A percentile compares a stretch with the other conserved stretches of the same genome.
phyloP scores from a whole-genome alignment of 1,140 invertebrate genomes.

The Drosophila sp. region DNA sequence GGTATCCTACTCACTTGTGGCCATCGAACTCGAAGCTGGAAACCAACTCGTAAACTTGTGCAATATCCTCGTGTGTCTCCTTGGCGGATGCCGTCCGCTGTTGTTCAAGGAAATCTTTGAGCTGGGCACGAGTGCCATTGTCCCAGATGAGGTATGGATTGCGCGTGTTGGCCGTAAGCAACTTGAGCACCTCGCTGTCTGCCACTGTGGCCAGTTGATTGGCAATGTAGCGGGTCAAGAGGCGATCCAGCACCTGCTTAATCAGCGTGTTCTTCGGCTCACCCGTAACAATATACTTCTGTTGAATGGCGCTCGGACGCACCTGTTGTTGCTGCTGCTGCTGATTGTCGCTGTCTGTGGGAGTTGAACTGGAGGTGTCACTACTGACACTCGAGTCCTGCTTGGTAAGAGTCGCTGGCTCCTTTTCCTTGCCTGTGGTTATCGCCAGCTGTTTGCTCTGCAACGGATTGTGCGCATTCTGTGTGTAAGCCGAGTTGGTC shows the following conservation, averaged over 20 bases:
- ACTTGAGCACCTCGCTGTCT: slow-evolving; percentile 89
- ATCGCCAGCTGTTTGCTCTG: slow-evolving; percentile 80
- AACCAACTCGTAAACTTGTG: slow-evolving; percentile 86
- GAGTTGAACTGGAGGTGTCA: slow-evolving; percentile 62
- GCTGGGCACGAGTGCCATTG: slow-evolving; percentile 96
- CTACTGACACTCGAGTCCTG: slow-evolving; percentile 64
- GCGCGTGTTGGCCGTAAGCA: slow-evolving; percentile 96
- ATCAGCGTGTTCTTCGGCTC: slow-evolving; percentile 77
- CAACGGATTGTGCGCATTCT: slow-evolving; percentile 82
- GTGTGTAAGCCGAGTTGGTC: slow-evolving; percentile 71
- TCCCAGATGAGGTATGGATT: slow-evolving; percentile 99
- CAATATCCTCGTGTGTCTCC: slow-evolving; percentile 83
- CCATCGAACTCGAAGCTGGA: slow-evolving; percentile 80
- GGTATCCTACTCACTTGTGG: slow-evolving; percentile 64
- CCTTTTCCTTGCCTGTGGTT: slow-evolving; percentile 53
- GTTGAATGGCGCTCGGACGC: slow-evolving; percentile 51
- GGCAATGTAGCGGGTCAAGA: slow-evolving; percentile 96
- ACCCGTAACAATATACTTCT: slow-evolving; percentile 74
- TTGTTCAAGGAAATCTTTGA: slow-evolving; percentile 93
- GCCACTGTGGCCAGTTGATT: slow-evolving; percentile 89
- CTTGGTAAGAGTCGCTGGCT: slow-evolving; percentile 43
- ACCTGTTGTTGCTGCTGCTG: slow-evolving; percentile 42
- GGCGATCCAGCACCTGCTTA: slow-evolving; percentile 88
- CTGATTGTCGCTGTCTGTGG: slow-evolving; percentile 66
- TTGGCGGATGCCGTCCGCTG: slow-evolving; percentile 88